Evolutionary conservation across 2,113 vertebrate species (phyloP).

Genomic region (Albula glossodonta): DNA sequence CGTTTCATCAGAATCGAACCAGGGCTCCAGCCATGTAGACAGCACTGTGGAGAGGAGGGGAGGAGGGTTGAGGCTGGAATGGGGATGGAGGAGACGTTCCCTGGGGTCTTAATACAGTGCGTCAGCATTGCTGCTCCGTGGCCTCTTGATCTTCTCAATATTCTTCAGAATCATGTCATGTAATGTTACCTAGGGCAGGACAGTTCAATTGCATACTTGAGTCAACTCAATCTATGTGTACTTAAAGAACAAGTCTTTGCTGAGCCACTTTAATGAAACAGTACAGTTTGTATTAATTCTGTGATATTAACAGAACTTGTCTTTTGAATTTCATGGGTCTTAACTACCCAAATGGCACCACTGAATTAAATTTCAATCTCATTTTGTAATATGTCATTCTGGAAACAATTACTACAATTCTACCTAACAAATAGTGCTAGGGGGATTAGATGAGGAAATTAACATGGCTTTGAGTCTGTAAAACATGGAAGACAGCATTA

Average conservation of each 20-base stretch:
- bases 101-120: slow-evolving; percentile 84
- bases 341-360: neutral
- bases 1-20: slow-evolving; percentile 69
- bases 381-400: no score
- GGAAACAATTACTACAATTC: no score
- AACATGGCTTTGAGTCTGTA: neutral
- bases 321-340: neutral
- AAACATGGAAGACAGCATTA: neutral
- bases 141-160: slow-evolving; percentile 99
- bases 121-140: slow-evolving; percentile 97
- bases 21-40: slow-evolving; percentile 77
- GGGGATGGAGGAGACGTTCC: slow-evolving; percentile 15
- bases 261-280: neutral
- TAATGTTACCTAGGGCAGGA: slow-evolving; percentile 83
- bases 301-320: no score
- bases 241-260: neutral
- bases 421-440: neutral
- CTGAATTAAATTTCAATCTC: neutral
- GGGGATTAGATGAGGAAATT: neutral
- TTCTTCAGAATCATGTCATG: slow-evolving; percentile 99
- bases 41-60: slow-evolving; percentile 54
- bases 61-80: neutral
- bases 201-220: neutral
- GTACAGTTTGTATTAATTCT: neutral
- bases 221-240: neutral